Percentiles rank a stretch among this genome's conserved stretches.
Evolutionary conservation across 2,888 invertebrate genomes (phyloP).

Genomic region (Sesia bembeciformis): DNA sequence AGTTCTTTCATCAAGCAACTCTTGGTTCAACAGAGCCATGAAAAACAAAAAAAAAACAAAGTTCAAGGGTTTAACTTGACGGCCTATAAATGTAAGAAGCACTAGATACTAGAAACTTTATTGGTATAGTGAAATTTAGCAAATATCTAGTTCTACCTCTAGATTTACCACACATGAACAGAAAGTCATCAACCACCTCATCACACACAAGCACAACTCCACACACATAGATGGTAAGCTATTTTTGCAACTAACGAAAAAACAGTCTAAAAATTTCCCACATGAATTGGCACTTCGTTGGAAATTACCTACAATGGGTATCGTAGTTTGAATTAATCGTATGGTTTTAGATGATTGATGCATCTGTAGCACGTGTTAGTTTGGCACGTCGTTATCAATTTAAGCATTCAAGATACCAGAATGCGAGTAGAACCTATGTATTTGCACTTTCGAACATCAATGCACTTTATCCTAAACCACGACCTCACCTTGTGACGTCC

Average conservation of each 20-base stretch:
- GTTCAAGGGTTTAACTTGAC: too few species aligned
- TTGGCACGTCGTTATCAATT: slow-evolving; percentile 37
- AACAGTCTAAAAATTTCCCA: not conserved
- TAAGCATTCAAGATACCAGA: slow-evolving; percentile 61
- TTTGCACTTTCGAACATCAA: slow-evolving; percentile 28
- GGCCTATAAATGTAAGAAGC: too few species aligned
- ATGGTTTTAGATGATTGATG: slow-evolving; percentile 34
- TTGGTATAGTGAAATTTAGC: too few species aligned
- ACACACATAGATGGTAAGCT: slow-evolving; percentile 26
- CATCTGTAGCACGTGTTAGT: slow-evolving; percentile 45
- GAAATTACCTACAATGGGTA: slow-evolving; percentile 8
- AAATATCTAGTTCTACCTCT: too few species aligned
- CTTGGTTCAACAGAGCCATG: too few species aligned
- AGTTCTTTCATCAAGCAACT: too few species aligned
- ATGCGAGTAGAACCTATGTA: slow-evolving; percentile 26
- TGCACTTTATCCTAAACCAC: slow-evolving; percentile 18
- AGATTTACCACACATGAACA: not conserved
- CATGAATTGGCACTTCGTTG: slow-evolving; percentile 21
- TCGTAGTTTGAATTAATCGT: slow-evolving; percentile 44
- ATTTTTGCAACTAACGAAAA: slow-evolving; percentile 1
- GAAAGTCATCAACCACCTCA: not conserved
- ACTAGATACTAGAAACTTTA: too few species aligned
- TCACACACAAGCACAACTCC: slow-evolving; percentile 10
- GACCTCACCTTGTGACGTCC: slow-evolving; percentile 42
- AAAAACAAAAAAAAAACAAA: too few species aligned